A percentile compares a stretch with the other conserved stretches of the same genome.
These are phyloP conservation scores for Brachypalpus laphriformis DNA, from an alignment of 2,888 invertebrate species.

Conservation along the genomic window DNA sequence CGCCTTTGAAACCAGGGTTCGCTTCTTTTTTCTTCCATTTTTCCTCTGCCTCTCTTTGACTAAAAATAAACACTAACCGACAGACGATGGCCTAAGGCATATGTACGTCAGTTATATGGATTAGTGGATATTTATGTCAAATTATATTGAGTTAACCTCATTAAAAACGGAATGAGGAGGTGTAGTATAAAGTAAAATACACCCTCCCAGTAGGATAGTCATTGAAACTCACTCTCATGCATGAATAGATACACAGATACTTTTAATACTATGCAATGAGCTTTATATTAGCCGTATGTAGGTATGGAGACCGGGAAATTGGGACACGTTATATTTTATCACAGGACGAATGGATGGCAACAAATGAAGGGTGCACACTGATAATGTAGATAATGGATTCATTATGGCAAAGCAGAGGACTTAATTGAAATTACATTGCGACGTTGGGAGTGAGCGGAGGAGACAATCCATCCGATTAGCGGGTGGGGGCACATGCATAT, in stretches of 20 bases:
- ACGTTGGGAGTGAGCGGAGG: background rate
- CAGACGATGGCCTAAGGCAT: constrained; percentile 53
- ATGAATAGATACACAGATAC: constrained; percentile 59
- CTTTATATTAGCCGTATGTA: constrained; percentile 40
- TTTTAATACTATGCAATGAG: constrained; percentile 1
- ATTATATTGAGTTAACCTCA: constrained; percentile 74
- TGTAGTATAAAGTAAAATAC: constrained; percentile 9
- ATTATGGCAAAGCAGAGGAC: background rate
- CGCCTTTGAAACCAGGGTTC: constrained; percentile 30
- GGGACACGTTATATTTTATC: constrained; percentile 57
- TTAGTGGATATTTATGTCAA: constrained; percentile 74
- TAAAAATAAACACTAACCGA: constrained; percentile 39
- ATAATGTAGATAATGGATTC: constrained; percentile 48
- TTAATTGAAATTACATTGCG: constrained; percentile 47
- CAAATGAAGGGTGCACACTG: constrained; percentile 30
- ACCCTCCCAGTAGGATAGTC: too few relatives aligned
- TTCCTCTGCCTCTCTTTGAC: background rate
- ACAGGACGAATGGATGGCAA: constrained; percentile 53
- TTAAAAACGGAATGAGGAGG: constrained; percentile 38
- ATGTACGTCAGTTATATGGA: constrained; percentile 63
- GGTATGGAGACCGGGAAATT: constrained; percentile 31
- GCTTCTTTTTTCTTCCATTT: constrained; percentile 16
- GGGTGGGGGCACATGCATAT: background rate
- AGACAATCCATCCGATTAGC: background rate
- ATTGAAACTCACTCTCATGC: constrained; percentile 59